These are phyloP conservation scores for Phalacrocorax aristotelis DNA, from an alignment of 2,113 vertebrate genomes.

Conservation along the genomic window DNA sequence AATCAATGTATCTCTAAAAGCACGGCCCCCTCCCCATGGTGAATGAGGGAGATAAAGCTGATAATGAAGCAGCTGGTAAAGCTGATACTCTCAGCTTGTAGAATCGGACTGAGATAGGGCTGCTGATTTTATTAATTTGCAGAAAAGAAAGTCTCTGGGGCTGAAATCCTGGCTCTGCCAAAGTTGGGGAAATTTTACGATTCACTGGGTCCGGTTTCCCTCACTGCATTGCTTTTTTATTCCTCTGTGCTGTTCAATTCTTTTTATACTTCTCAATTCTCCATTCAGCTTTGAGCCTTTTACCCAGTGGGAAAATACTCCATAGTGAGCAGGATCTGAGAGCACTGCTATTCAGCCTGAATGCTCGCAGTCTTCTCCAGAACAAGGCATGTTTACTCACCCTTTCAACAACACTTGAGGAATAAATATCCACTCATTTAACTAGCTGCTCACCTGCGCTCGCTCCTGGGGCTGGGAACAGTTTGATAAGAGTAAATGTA, in stretches of 20 bases:
- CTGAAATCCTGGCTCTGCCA: not conserved
- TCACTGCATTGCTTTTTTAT: not conserved
- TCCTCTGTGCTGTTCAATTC: not conserved
- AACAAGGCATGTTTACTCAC: not conserved
- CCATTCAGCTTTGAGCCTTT: not conserved
- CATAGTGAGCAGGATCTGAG: not conserved
- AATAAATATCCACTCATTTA: conserved; percentile 1
- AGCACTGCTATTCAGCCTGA: conserved; percentile 2
- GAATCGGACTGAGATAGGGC: not conserved
- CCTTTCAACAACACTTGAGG: not conserved
- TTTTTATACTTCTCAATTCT: not conserved
- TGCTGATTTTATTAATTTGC: not conserved
- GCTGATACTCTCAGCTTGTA: not conserved
- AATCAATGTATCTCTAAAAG: not conserved
- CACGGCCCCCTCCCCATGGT: not conserved
- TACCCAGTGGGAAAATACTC: not conserved
- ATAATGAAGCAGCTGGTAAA: not conserved
- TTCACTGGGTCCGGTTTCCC: not conserved
- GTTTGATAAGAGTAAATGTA: not conserved
- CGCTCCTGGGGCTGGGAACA: not conserved
- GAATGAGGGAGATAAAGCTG: not conserved
- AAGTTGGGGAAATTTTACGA: not conserved
- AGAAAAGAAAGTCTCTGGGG: not conserved
- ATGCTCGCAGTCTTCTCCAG: not conserved
- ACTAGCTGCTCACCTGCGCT: not conserved